phyloP scores from a whole-genome alignment of 2,113 vertebrate species.

The Patagioenas fasciata region DNA sequence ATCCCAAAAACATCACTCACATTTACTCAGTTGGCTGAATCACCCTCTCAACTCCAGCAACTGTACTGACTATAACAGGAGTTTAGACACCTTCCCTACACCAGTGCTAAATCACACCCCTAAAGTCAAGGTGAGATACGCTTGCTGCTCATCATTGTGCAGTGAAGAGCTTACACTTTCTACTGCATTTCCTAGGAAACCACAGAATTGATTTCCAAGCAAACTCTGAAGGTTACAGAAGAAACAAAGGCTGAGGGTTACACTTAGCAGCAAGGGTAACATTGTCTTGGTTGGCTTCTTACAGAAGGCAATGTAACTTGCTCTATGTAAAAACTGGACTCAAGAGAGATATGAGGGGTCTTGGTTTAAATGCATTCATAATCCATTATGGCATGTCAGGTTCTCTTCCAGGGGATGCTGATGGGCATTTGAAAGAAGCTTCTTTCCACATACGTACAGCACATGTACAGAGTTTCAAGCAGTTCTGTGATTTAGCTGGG shows the following conservation, averaged over 20 bases:
- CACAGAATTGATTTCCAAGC: background rate
- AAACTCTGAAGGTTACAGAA: background rate
- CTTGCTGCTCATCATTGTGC: background rate
- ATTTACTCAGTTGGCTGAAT: background rate
- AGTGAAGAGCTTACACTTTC: background rate
- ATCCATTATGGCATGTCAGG: fast-evolving
- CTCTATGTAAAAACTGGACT: background rate
- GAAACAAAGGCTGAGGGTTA: background rate
- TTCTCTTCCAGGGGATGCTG: background rate
- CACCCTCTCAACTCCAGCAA: background rate
- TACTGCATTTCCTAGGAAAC: background rate
- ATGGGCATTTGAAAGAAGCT: background rate
- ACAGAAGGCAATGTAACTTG: background rate
- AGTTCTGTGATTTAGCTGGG: background rate
- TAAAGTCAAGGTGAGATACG: background rate
- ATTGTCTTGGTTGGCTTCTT: background rate
- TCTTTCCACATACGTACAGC: background rate
- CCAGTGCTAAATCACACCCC: background rate
- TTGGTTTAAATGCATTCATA: background rate
- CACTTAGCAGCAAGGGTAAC: background rate
- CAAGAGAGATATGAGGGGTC: background rate
- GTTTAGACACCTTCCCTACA: background rate
- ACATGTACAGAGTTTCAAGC: background rate
- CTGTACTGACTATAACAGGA: background rate
- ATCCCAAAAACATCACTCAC: background rate